phyloP scores from a whole-genome alignment of 1,140 invertebrate genomes.

The Drosophila subobscura region DNA sequence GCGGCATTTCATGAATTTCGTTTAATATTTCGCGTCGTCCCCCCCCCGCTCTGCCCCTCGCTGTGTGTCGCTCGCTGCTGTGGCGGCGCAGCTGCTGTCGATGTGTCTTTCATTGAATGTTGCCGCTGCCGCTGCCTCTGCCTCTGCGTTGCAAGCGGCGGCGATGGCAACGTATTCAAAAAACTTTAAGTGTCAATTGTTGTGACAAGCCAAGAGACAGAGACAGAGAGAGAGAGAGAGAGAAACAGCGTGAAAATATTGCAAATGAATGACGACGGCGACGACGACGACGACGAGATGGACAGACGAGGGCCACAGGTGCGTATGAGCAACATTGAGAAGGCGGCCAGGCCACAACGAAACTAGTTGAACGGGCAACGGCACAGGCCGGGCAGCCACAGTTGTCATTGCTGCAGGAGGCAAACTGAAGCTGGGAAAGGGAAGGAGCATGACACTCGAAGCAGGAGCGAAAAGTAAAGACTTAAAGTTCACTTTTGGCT shows the following conservation, averaged over 20 bases:
- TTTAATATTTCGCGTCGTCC: constrained; percentile 41
- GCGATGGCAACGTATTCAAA: constrained; percentile 54
- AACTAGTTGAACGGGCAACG: constrained; percentile 62
- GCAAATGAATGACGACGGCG: constrained; percentile 65
- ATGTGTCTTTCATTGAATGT: constrained; percentile 68
- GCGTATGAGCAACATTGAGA: constrained; percentile 80
- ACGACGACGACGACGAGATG: not conserved
- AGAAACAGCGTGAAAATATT: constrained; percentile 72
- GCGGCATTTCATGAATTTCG: constrained; percentile 61
- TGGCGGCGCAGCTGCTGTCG: constrained; percentile 75
- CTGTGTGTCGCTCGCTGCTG: not conserved
- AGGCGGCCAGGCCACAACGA: constrained; percentile 68
- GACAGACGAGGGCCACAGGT: constrained; percentile 65
- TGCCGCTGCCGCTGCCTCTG: too few species aligned
- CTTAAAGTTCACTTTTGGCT: too few species aligned
- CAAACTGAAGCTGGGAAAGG: constrained; percentile 4
- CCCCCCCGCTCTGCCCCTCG: too few species aligned
- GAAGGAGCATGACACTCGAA: constrained; percentile 9
- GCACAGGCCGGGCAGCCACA: constrained; percentile 26
- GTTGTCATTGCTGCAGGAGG: constrained; percentile 11
- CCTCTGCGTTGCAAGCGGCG: constrained; percentile 9
- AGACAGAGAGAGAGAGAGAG: constrained; percentile 36
- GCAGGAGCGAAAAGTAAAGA: constrained; percentile 19
- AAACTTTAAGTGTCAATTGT: constrained; percentile 79
- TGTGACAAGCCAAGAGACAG: constrained; percentile 72